Conservation (phyloP, 2,888 invertebrate species). For the Euproctis similis region DNA sequence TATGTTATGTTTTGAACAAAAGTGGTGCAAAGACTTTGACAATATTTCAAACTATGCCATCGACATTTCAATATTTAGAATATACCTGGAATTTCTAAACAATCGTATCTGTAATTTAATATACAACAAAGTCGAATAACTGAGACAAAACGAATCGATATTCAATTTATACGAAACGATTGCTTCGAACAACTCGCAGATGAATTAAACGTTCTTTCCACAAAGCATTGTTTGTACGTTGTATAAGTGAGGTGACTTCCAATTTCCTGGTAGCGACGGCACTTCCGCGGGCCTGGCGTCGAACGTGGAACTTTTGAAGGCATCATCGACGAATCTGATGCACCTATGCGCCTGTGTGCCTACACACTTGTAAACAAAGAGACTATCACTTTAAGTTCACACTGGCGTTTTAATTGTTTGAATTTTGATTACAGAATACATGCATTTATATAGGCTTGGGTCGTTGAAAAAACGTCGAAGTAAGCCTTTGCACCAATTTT, state of each 20-base stretch:
- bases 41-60: too few relatives aligned
- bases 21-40: too few relatives aligned
- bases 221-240: conserved; percentile 64
- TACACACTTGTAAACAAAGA: conserved; percentile 56
- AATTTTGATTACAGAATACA: too few relatives aligned
- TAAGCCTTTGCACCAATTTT: too few relatives aligned
- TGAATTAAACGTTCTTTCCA: conserved; percentile 73
- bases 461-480: too few relatives aligned
- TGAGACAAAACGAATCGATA: conserved; percentile 52
- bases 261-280: conserved; percentile 64
- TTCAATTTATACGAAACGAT: conserved; percentile 62
- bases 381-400: conserved; percentile 39
- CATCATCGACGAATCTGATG: conserved; percentile 58
- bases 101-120: too few relatives aligned
- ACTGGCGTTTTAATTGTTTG: too few relatives aligned
- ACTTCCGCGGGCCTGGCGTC: conserved; percentile 47
- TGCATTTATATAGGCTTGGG: too few relatives aligned
- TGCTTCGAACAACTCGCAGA: conserved; percentile 59
- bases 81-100: too few relatives aligned
- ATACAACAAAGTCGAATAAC: too few relatives aligned
- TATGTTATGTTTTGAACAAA: too few relatives aligned
- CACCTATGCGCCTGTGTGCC: conserved; percentile 54
- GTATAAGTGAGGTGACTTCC: conserved; percentile 64
- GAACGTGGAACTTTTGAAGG: conserved; percentile 60
- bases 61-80: too few relatives aligned